A percentile compares a stretch with the other conserved stretches of the same genome.
Conservation (phyloP, 2,113 vertebrate species). For the Carollia perspicillata region DNA sequence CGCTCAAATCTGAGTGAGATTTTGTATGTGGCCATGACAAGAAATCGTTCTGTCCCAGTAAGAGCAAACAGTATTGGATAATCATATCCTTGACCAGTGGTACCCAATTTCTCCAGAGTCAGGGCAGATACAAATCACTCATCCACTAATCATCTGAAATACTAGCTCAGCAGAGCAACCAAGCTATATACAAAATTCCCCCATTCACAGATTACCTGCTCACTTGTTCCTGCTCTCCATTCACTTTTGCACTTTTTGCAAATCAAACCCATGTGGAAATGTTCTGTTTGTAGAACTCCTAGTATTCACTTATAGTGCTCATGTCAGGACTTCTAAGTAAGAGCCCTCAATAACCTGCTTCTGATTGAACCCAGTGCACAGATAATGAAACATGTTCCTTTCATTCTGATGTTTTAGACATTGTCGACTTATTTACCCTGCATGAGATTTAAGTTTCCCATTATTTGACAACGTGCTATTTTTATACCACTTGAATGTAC, state of each 20-base stretch:
- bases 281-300: not conserved
- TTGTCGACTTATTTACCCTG: constrained; percentile 48
- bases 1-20: not conserved
- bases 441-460: constrained; percentile 71
- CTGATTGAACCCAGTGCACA: not conserved
- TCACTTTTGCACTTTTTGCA: not conserved
- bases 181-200: not conserved
- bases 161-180: not conserved
- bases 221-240: not conserved
- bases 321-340: not conserved
- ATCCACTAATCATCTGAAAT: not conserved
- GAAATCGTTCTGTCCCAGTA: not conserved
- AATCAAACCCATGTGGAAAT: not conserved
- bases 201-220: not conserved
- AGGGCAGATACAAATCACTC: not conserved
- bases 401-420: constrained; percentile 30
- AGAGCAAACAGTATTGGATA: not conserved
- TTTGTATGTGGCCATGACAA: not conserved
- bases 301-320: not conserved
- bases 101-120: not conserved
- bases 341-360: not conserved
- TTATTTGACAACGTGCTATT: constrained; percentile 56
- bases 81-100: not conserved
- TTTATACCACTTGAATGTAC: constrained; percentile 78
- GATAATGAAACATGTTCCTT: not conserved